Conservation (phyloP, 1,140 invertebrate genomes). For the Sminthurinus signatus region DNA sequence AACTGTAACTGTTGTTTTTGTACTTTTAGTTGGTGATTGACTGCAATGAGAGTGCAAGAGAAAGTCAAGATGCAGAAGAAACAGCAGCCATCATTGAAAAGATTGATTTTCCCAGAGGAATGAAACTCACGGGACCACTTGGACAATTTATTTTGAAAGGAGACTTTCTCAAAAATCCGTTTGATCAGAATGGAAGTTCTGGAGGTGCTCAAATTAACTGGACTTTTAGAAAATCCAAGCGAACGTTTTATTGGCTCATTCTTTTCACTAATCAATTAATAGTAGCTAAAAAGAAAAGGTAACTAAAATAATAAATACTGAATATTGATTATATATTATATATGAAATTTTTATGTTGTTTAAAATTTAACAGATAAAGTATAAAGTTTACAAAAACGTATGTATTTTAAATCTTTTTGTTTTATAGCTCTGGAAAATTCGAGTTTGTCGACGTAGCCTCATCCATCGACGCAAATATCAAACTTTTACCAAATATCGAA, state of each 20-base stretch:
- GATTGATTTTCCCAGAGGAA: constrained; percentile 27
- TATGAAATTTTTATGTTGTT: neutral
- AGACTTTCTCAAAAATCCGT: constrained; percentile 41
- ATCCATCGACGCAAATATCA: constrained; percentile 28
- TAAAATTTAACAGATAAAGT: neutral
- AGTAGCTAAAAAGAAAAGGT: constrained; percentile 37
- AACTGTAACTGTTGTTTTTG: no score
- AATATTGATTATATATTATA: no score
- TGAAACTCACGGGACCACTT: constrained; percentile 5
- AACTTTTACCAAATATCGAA: constrained; percentile 35
- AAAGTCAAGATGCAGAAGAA: constrained; percentile 39
- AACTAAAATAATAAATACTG: no score
- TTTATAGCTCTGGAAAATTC: constrained; percentile 32
- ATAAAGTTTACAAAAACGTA: neutral
- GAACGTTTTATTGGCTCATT: constrained; percentile 35
- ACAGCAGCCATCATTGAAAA: constrained; percentile 36
- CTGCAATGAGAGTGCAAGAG: constrained; percentile 40
- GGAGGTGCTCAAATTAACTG: constrained; percentile 31
- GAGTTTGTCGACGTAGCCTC: constrained; percentile 32
- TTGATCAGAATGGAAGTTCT: constrained; percentile 19
- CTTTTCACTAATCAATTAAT: constrained; percentile 38
- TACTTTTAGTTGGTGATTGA: constrained; percentile 37
- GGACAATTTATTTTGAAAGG: constrained; percentile 38
- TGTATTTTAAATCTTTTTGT: constrained; percentile 7
- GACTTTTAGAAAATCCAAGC: constrained; percentile 37